A percentile compares a stretch with the other conserved stretches of the same genome.
phyloP scores from a whole-genome alignment of 2,888 invertebrate genomes.

The Caenorhabditis parvicauda region DNA sequence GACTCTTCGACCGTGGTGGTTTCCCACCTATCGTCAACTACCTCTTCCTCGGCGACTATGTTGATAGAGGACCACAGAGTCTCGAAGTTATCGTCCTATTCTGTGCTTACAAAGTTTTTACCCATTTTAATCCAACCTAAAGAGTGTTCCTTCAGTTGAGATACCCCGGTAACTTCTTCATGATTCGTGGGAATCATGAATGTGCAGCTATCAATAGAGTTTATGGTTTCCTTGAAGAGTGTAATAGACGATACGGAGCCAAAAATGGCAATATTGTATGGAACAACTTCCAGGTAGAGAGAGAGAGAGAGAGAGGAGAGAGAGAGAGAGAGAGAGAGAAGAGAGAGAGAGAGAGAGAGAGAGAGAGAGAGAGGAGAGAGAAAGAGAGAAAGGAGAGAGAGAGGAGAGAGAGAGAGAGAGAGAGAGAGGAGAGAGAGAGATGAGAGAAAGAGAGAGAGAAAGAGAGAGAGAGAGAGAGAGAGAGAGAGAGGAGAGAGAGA shows the following conservation, averaged over 20 bases:
- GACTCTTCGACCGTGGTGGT: constrained; percentile 47
- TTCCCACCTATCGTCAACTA: constrained; percentile 52
- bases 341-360: neutral
- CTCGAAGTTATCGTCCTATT: constrained; percentile 43
- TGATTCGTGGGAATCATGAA: constrained; percentile 50
- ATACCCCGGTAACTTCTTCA: constrained; percentile 45
- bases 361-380: no score
- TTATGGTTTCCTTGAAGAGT: constrained; percentile 51
- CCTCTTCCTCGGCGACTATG: constrained; percentile 53
- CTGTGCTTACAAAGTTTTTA: constrained; percentile 35
- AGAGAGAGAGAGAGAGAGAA: neutral
- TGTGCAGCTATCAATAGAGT: constrained; percentile 47
- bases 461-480: no score
- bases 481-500: no score
- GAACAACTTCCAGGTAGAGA: constrained; percentile 38
- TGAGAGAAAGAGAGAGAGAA: no score
- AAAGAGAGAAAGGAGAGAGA: no score
- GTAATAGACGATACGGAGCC: constrained; percentile 37
- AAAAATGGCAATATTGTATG: constrained; percentile 23
- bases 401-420: no score
- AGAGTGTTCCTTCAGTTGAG: constrained; percentile 16
- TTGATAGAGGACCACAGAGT: constrained; percentile 49
- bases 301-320: neutral
- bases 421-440: no score
- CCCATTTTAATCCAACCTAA: neutral